Base-by-base conservation (phyloP, 2,113 vertebrate species). In the Psilopsiagon aurifrons region DNA sequence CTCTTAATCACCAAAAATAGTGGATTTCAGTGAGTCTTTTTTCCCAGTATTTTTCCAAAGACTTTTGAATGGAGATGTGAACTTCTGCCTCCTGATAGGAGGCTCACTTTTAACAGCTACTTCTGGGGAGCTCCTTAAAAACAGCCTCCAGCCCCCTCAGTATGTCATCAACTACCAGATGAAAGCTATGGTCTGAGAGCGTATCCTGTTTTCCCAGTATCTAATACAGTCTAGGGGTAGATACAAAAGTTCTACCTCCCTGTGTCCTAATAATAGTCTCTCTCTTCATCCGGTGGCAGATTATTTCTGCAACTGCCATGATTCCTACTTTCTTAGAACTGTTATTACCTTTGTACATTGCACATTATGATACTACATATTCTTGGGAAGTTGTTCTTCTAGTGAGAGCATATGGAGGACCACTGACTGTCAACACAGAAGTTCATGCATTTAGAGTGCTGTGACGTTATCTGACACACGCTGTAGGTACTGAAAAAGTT, bases 381-480 rank as follows among this genome's bases (percentile, higher is more conserved):
- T 94, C 91, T 77, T 59, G 59, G 74, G 89, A 85, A 94, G 84
- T 83, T 91, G 73, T 91, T 96, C 87, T 82, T 94, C 82, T 57
- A 73, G 70, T 66, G 86, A 41, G 59, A 93, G 81, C 92, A 94
- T 91, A 92, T 92, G 91, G 92, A 91, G 29, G 83, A 93, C 91
- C 51, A 87, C 62, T 86, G 94, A 67, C 83, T 92, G 81, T 85
- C 83, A 89, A 62, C 91, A 76, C 86, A 74, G 83, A 87, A 92
- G 75, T 94, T 92, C 63, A 59, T 79, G 70, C 82, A 87, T 94
- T 94, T 69, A 63, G 74, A 85, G 44, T 43, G 63, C 52, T 95
- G 89, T 89, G 91, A 86, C 4, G 2, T 86, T 89, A 92, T 71
- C 86, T 89, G 91, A 91, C 81, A 92, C n/a, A 31, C 74, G 39